These are phyloP conservation scores for Zaprionus capensis DNA, from an alignment of 1,140 invertebrate genomes.

Conservation along the genomic window DNA sequence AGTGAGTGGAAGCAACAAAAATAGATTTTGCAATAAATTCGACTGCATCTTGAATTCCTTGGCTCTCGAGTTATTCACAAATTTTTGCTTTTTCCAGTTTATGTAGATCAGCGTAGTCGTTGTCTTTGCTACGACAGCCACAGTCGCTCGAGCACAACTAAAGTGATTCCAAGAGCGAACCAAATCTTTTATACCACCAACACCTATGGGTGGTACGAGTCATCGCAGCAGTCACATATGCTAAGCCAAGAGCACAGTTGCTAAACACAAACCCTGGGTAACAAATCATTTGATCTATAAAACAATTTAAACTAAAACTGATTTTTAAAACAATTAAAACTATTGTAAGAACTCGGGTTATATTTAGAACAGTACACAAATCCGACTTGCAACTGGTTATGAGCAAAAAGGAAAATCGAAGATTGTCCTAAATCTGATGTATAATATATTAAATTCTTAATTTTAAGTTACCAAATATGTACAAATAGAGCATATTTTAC, in stretches of 20 bases:
- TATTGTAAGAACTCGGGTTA: too few species aligned
- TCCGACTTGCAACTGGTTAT: too few species aligned
- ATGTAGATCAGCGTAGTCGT: background rate
- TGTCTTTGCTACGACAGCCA: conserved; percentile 18
- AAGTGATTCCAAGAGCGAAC: conserved; percentile 35
- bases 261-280: background rate
- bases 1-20: conserved; percentile 62
- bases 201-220: conserved; percentile 13
- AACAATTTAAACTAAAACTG: too few species aligned
- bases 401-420: background rate
- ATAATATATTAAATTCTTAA: background rate
- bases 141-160: conserved; percentile 54
- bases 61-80: background rate
- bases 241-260: background rate
- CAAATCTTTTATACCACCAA: conserved; percentile 62
- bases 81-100: background rate
- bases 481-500: background rate
- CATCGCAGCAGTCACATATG: conserved; percentile 5
- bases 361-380: too few species aligned
- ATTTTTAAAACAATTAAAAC: too few species aligned
- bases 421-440: background rate
- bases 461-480: background rate
- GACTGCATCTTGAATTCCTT: conserved; percentile 37
- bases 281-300: background rate
- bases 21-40: conserved; percentile 58